Percentiles rank a stretch among this genome's conserved stretches.
phyloP scores from a whole-genome alignment of 2,888 invertebrate genomes.

The Tricholauxania praeusta region DNA sequence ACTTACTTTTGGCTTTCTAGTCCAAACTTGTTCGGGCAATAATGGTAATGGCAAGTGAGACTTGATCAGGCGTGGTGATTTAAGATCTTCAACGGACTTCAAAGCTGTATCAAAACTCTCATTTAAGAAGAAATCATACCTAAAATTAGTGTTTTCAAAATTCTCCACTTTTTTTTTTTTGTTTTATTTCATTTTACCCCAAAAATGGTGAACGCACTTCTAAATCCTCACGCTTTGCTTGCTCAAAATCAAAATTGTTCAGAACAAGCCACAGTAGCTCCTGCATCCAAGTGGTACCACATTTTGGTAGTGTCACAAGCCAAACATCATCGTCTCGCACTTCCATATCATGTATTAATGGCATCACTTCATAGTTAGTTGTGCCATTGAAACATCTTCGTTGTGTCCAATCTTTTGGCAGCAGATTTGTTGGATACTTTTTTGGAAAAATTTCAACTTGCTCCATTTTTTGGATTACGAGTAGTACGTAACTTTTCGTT shows the following conservation, averaged over 20 bases:
- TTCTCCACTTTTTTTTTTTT: neutral
- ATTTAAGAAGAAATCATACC: constrained; percentile 45
- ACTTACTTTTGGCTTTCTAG: constrained; percentile 54
- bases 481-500: too few species aligned
- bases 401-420: constrained; percentile 53
- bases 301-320: constrained; percentile 58
- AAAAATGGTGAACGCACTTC: constrained; percentile 55
- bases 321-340: constrained; percentile 60
- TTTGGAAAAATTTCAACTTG: constrained; percentile 44
- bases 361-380: constrained; percentile 38
- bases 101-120: constrained; percentile 41
- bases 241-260: constrained; percentile 58
- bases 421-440: constrained; percentile 44
- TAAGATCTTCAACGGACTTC: constrained; percentile 40
- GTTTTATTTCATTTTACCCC: constrained; percentile 50
- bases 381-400: constrained; percentile 41
- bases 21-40: constrained; percentile 57
- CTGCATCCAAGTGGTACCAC: constrained; percentile 65
- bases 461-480: too few species aligned
- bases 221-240: constrained; percentile 50
- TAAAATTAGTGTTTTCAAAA: constrained; percentile 23
- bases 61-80: constrained; percentile 58
- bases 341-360: constrained; percentile 52
- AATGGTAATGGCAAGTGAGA: constrained; percentile 55
- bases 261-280: constrained; percentile 60